These are phyloP conservation scores for Meteorus cinctellus DNA, from an alignment of 2,888 invertebrate genomes.

Conservation along the genomic window DNA sequence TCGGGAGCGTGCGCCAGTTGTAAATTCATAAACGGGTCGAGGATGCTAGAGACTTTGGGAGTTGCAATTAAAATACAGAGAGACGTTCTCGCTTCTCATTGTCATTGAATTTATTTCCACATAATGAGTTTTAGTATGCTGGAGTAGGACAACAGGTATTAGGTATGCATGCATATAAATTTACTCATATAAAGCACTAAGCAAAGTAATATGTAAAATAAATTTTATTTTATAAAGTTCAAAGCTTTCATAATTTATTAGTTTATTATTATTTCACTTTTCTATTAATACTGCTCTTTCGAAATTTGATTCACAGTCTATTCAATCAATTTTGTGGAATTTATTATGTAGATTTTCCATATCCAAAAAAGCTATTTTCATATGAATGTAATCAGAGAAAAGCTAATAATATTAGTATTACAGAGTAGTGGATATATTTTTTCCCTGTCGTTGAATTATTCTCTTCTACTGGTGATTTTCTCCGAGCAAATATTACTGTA, in stretches of 20 bases:
- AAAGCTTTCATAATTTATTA: background rate
- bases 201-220: background rate
- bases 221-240: background rate
- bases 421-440: background rate
- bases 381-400: slow-evolving; percentile 10
- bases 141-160: background rate
- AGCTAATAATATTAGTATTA: background rate
- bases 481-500: background rate
- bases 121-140: slow-evolving; percentile 8
- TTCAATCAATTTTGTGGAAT: background rate
- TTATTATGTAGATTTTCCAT: background rate
- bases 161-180: background rate
- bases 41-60: slow-evolving; percentile 15
- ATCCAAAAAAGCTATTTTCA: background rate
- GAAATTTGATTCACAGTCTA: background rate
- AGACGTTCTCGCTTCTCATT: background rate
- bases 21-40: slow-evolving; percentile 34
- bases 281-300: background rate
- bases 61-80: slow-evolving; percentile 33
- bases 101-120: slow-evolving; percentile 8
- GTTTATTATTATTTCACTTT: background rate
- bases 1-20: slow-evolving; percentile 13
- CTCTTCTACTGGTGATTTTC: background rate
- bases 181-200: background rate
- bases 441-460: background rate